These are phyloP conservation scores for Rhabdomys dilectus DNA, from an alignment of 2,113 vertebrate genomes.

Conservation along the genomic window DNA sequence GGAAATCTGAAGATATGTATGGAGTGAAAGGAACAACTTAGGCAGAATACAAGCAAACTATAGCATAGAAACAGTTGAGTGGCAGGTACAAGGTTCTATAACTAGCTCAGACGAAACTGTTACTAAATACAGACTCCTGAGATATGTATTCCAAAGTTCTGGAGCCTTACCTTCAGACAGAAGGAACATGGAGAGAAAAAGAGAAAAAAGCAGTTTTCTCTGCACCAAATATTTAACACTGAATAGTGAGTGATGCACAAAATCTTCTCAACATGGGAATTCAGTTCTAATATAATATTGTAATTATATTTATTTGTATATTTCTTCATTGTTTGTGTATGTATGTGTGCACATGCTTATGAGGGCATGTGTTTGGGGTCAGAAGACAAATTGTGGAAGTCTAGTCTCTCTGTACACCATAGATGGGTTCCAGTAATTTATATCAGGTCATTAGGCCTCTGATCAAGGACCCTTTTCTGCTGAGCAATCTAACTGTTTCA, in stretches of 20 bases:
- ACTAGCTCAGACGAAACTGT: neutral
- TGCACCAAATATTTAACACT: slow-evolving; percentile 1
- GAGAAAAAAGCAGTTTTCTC: neutral
- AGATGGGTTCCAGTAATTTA: too few species aligned
- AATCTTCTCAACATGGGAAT: neutral
- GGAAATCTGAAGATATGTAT: neutral
- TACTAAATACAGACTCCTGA: neutral
- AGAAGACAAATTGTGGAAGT: neutral
- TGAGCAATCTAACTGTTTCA: too few species aligned
- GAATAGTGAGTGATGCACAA: neutral
- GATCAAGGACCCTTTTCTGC: neutral
- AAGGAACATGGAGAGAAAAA: neutral
- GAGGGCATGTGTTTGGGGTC: too few species aligned
- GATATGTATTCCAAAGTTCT: neutral
- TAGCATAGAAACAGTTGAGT: neutral
- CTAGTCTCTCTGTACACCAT: neutral
- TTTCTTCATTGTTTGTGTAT: neutral
- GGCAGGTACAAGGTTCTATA: neutral
- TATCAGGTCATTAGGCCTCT: neutral
- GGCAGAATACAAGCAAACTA: neutral
- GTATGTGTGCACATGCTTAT: neutral
- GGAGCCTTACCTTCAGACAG: neutral
- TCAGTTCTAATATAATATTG: neutral
- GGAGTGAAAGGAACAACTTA: neutral
- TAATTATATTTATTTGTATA: neutral